These are phyloP conservation scores for Salvelinus sp. DNA, from an alignment of 2,113 vertebrate species.

Conservation along the genomic window DNA sequence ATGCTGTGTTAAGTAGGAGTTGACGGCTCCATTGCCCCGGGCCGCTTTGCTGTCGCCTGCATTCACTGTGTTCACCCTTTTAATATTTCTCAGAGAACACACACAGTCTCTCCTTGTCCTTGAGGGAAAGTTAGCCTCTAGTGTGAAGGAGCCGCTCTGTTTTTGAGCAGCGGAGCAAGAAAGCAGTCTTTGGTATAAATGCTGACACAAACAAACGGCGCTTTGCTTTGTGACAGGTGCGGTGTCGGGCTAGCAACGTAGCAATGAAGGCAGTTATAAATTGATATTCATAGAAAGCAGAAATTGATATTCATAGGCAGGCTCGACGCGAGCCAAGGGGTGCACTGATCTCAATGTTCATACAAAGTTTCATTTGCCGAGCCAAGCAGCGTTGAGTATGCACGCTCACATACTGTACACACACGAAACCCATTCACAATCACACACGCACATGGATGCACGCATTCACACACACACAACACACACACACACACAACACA, in stretches of 20 bases:
- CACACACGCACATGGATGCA: background rate
- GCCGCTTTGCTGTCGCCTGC: too few species aligned
- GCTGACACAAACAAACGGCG: conserved; percentile 68
- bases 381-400: conserved; percentile 48
- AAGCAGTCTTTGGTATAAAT: conserved; percentile 41
- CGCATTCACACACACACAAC: conserved; percentile 11
- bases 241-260: conserved; percentile 36
- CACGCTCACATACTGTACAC: background rate
- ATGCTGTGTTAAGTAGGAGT: too few species aligned
- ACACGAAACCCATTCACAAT: background rate
- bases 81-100: background rate
- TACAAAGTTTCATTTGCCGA: conserved; percentile 65
- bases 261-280: conserved; percentile 50
- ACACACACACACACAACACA: background rate
- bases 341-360: conserved; percentile 59
- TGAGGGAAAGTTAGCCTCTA: conserved; percentile 37
- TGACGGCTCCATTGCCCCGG: too few species aligned
- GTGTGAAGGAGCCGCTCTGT: conserved; percentile 43
- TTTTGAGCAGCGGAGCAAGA: conserved; percentile 47
- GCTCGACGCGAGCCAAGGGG: conserved; percentile 51
- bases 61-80: too few species aligned
- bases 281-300: conserved; percentile 48
- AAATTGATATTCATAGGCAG: conserved; percentile 9
- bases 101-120: conserved; percentile 47
- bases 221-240: conserved; percentile 60